These are phyloP conservation scores for Pseudochaenichthys georgianus DNA, from an alignment of 2,797 vertebrate genomes.

Conservation along the genomic window DNA sequence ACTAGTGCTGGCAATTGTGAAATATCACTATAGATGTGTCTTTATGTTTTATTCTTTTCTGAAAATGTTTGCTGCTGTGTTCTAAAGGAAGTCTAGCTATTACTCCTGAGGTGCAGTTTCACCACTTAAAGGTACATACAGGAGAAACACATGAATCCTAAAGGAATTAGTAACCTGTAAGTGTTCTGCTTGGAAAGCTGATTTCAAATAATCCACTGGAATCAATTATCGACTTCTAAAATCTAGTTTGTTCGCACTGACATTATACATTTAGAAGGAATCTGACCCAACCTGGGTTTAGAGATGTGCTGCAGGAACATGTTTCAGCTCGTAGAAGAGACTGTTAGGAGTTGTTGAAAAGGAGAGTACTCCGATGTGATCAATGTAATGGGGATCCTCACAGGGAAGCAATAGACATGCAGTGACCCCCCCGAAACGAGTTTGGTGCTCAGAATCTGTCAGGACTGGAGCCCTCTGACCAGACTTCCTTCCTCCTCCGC, in stretches of 20 bases:
- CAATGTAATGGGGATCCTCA: not conserved
- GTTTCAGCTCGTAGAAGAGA: not conserved
- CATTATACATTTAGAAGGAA: not conserved
- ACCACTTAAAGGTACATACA: not conserved
- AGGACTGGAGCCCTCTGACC: conserved; percentile 46
- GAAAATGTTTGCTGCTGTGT: not conserved
- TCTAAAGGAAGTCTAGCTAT: not conserved
- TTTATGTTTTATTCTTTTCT: not conserved
- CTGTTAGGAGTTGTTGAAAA: not conserved
- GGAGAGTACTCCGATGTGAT: not conserved
- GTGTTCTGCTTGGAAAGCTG: not conserved
- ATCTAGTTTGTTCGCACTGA: not conserved
- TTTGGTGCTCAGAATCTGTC: conserved; percentile 25
- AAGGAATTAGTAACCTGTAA: not conserved
- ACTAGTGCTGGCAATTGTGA: not conserved
- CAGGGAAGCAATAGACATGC: conserved; percentile 63
- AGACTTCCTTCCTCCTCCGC: conserved; percentile 74
- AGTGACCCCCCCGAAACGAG: conserved; percentile 25
- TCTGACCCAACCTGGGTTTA: not conserved
- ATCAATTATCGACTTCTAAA: not conserved
- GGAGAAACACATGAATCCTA: not conserved
- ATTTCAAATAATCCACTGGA: not conserved
- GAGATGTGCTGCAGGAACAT: not conserved
- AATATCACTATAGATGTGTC: not conserved
- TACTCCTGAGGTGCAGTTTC: not conserved